A percentile compares a stretch with the other conserved stretches of the same genome.
Conservation (phyloP, 2,797 vertebrate species). For the Parotocinclus haroldoi region DNA sequence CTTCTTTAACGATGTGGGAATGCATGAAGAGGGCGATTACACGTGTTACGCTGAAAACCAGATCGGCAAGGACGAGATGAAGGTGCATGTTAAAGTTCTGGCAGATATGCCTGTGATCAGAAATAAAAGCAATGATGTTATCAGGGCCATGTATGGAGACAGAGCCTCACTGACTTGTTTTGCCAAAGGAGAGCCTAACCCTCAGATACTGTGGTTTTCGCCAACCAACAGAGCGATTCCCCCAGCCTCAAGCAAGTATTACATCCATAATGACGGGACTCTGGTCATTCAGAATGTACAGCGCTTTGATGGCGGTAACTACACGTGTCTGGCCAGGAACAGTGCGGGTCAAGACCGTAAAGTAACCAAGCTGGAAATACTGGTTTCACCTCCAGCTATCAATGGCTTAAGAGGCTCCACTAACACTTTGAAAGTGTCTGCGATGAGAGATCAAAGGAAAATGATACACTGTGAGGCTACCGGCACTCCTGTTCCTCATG, state of each 20-base stretch:
- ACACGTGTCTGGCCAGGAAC: constrained; percentile 82
- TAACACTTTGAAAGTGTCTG: constrained; percentile 64
- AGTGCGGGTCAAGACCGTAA: constrained; percentile 81
- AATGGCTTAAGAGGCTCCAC: constrained; percentile 65
- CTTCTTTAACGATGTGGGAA: constrained; percentile 83
- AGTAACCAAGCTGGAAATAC: constrained; percentile 70
- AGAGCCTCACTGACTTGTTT: constrained; percentile 71
- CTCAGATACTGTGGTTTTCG: constrained; percentile 81
- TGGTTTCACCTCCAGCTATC: constrained; percentile 76
- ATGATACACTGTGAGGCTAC: constrained; percentile 78
- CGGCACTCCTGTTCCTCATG: constrained; percentile 74
- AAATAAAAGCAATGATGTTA: constrained; percentile 56
- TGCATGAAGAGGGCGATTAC: constrained; percentile 85
- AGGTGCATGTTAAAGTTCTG: constrained; percentile 78
- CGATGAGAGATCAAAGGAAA: constrained; percentile 66
- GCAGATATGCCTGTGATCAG: constrained; percentile 70
- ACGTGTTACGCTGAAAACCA: constrained; percentile 91
- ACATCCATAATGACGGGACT: constrained; percentile 76
- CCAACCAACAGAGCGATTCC: constrained; percentile 76
- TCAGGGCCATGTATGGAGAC: constrained; percentile 77
- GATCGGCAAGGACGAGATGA: constrained; percentile 90
- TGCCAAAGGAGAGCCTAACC: constrained; percentile 76
- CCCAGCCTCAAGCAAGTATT: constrained; percentile 76
- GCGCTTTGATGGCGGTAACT: constrained; percentile 86
- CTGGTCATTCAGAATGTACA: constrained; percentile 82